Percentiles rank a stretch among this genome's conserved stretches.
Conservation (phyloP, 2,797 vertebrate species). For the Anolis apletophallus region DNA sequence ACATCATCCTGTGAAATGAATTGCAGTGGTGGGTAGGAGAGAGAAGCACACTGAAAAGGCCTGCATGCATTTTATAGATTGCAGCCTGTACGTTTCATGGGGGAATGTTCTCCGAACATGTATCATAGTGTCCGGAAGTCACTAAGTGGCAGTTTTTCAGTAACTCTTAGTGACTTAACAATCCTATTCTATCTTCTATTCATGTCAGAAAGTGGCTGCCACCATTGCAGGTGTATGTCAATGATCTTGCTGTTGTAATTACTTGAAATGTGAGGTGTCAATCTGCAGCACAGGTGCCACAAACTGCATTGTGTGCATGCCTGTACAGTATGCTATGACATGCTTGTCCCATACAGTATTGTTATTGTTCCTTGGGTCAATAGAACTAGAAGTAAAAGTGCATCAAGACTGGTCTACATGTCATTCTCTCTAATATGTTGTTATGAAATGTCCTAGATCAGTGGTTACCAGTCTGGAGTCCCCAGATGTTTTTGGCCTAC, state of each 20-base stretch:
- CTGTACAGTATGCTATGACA: background rate
- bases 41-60: background rate
- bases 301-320: background rate
- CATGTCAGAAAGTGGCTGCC: background rate
- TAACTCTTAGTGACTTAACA: background rate
- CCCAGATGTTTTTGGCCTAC: too few species aligned
- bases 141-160: background rate
- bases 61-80: background rate
- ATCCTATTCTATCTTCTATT: background rate
- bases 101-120: background rate
- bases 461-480: too few species aligned
- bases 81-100: background rate
- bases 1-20: background rate
- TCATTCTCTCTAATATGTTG: background rate
- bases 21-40: too few species aligned
- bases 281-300: background rate
- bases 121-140: background rate
- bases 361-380: background rate
- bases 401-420: background rate
- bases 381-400: background rate
- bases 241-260: background rate
- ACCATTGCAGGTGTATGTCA: background rate
- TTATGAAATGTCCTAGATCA: constrained; percentile 1
- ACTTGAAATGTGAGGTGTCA: background rate
- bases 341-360: background rate